Conservation (phyloP, 1,140 invertebrate species). For the Cotesia glomerata region DNA sequence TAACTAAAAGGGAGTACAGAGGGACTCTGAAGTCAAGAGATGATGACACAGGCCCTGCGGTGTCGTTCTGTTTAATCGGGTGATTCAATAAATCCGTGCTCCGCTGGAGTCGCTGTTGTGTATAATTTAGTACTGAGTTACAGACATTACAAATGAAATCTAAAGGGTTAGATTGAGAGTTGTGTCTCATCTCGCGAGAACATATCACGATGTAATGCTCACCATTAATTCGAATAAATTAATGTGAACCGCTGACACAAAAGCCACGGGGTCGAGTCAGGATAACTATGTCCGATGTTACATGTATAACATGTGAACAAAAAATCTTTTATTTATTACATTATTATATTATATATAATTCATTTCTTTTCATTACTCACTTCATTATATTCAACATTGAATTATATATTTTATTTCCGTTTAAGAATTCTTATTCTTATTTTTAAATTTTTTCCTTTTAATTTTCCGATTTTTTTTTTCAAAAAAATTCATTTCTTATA, state of each 20-base stretch:
- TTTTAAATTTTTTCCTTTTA: no score
- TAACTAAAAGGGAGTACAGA: background rate
- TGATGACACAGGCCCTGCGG: slow-evolving; percentile 25
- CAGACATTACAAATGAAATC: slow-evolving; percentile 41
- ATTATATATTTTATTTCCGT: no score
- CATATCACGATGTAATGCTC: slow-evolving; percentile 36
- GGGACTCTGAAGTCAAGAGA: slow-evolving; percentile 1
- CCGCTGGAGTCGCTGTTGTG: slow-evolving; percentile 18
- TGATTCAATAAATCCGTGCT: slow-evolving; percentile 64
- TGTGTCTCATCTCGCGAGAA: slow-evolving; percentile 39
- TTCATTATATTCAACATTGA: background rate
- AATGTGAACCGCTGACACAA: slow-evolving; percentile 58
- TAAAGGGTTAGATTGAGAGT: slow-evolving; percentile 28
- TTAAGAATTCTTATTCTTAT: no score
- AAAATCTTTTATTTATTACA: no score
- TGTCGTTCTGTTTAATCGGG: slow-evolving; percentile 49
- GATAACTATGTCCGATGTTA: background rate
- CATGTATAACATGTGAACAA: background rate
- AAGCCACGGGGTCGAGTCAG: slow-evolving; percentile 50
- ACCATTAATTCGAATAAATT: slow-evolving; percentile 63
- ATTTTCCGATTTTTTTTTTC: no score
- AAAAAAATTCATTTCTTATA: no score
- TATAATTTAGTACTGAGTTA: slow-evolving; percentile 26
- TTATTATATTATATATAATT: no score
- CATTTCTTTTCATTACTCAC: background rate